Evolutionary conservation across 2,797 vertebrate species (phyloP).

Genomic region (Telmatherina bonti): DNA sequence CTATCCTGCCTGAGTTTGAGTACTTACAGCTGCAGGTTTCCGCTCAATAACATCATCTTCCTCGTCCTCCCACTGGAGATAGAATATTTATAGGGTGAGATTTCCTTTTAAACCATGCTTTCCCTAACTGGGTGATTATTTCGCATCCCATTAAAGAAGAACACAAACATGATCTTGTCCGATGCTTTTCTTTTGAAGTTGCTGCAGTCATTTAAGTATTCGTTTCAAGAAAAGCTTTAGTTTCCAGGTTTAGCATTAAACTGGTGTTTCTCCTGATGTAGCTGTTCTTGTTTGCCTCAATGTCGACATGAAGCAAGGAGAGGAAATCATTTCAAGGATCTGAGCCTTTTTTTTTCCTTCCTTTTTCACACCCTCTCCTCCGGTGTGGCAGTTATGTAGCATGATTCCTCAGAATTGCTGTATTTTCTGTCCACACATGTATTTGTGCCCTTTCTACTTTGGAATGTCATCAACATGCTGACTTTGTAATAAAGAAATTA

Average conservation of each 20-base stretch:
- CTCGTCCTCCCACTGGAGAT: not conserved
- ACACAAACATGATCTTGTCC: not conserved
- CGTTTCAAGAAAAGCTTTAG: not conserved
- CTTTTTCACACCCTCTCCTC: not conserved
- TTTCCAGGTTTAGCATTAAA: conserved; percentile 18
- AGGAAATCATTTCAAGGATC: conserved; percentile 23
- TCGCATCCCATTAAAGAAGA: not conserved
- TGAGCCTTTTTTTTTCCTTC: conserved; percentile 14
- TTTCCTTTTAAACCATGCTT: not conserved
- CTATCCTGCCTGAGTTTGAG: not conserved
- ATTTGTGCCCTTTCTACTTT: conserved; percentile 57
- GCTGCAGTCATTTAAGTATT: conserved; percentile 8
- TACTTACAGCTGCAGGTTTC: conserved; percentile 15
- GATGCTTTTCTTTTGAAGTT: conserved; percentile 35
- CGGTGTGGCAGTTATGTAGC: conserved; percentile 66
- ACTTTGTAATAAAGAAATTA: conserved; percentile 82
- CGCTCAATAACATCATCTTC: not conserved
- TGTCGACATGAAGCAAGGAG: conserved; percentile 28
- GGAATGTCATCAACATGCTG: conserved; percentile 78
- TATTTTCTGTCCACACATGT: conserved; percentile 54
- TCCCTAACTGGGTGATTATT: not conserved
- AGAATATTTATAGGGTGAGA: not conserved
- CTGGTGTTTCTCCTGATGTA: conserved; percentile 17
- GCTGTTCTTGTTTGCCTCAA: conserved; percentile 16
- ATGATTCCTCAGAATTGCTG: conserved; percentile 56